Evolutionary conservation across 2,113 vertebrate genomes (phyloP).

Genomic region (Semnornis frantzii): DNA sequence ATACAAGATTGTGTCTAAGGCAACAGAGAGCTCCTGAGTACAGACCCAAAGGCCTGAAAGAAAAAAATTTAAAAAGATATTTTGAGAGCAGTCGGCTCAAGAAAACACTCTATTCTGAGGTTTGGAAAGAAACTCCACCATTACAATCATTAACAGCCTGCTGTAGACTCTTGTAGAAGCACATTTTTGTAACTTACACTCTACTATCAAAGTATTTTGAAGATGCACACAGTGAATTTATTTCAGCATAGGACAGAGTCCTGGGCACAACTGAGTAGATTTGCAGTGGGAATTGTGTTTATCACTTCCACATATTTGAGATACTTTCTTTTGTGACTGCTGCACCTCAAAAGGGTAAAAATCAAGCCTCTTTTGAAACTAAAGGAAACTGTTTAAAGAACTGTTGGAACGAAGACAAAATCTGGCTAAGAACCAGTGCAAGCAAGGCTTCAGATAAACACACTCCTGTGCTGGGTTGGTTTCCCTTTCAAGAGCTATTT

Average conservation of each 20-base stretch:
- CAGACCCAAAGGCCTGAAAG: conserved; percentile 10
- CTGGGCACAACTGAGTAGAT: not conserved
- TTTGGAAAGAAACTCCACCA: not conserved
- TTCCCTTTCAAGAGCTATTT: not conserved
- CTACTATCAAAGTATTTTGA: conserved; percentile 4
- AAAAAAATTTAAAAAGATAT: not conserved
- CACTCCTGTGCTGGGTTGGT: not conserved
- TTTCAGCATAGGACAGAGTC: not conserved
- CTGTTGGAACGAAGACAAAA: not conserved
- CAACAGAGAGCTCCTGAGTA: conserved; percentile 45
- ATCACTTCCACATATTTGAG: not conserved
- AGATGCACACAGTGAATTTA: not conserved
- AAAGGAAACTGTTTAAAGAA: not conserved
- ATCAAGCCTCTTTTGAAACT: not conserved
- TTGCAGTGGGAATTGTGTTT: not conserved
- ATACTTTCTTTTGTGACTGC: not conserved
- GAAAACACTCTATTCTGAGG: not conserved
- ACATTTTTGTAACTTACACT: not conserved
- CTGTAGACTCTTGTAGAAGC: not conserved
- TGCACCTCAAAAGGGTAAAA: not conserved
- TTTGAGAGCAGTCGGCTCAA: conserved; percentile 6
- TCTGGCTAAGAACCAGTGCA: not conserved
- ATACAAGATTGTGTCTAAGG: conserved; percentile 57
- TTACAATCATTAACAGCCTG: not conserved
- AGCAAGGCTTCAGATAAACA: not conserved